Percentiles rank a stretch among this genome's conserved stretches.
Evolutionary conservation across 2,797 vertebrate genomes (phyloP).

Genomic region (Coranthus polyacanthus): DNA sequence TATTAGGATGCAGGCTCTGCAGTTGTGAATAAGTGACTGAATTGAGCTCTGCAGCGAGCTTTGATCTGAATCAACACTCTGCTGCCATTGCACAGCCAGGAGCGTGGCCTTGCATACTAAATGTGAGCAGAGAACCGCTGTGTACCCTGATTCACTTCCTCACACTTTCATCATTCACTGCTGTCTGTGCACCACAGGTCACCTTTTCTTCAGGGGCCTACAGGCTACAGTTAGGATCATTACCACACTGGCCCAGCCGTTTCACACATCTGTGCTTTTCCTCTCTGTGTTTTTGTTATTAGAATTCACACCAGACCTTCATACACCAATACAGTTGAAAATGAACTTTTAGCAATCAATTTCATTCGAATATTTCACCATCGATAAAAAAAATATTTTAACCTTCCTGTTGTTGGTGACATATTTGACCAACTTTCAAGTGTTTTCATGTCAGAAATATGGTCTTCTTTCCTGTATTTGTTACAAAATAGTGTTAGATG

Average conservation of each 20-base stretch:
- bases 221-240: conserved; percentile 26
- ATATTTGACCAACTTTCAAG: too few species aligned
- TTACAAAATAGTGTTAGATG: too few species aligned
- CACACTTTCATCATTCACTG: conserved; percentile 41
- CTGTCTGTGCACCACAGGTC: conserved; percentile 23
- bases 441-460: too few species aligned
- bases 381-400: too few species aligned
- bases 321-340: not conserved
- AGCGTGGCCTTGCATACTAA: conserved; percentile 56
- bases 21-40: conserved; percentile 59
- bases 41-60: conserved; percentile 52
- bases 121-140: conserved; percentile 14
- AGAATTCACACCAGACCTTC: not conserved
- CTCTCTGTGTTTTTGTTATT: not conserved
- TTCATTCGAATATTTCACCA: not conserved
- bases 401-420: too few species aligned
- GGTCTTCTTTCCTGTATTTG: too few species aligned
- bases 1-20: conserved; percentile 45
- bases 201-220: conserved; percentile 25
- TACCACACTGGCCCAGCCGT: not conserved
- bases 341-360: too few species aligned
- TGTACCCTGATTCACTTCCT: conserved; percentile 22
- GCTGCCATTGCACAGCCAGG: conserved; percentile 41
- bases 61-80: conserved; percentile 65
- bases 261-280: conserved; percentile 13